These are phyloP conservation scores for Propithecus deckenii DNA, from an alignment of 2,797 vertebrate genomes.

Conservation along the genomic window DNA sequence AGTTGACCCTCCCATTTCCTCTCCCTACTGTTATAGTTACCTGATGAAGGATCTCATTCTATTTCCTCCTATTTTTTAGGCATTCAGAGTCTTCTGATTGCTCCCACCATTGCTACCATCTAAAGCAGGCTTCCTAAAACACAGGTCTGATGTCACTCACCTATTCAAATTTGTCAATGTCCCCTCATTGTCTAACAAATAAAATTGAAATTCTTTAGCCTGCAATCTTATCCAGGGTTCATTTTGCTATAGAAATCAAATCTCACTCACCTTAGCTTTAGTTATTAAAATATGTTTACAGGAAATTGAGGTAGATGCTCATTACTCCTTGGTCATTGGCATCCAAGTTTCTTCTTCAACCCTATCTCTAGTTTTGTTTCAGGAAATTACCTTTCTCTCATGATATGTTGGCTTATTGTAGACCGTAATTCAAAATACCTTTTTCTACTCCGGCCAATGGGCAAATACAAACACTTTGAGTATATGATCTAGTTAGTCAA, in stretches of 20 bases:
- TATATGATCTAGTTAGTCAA: not conserved
- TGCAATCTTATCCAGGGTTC: not conserved
- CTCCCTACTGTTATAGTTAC: not conserved
- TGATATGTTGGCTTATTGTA: not conserved
- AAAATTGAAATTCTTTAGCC: not conserved
- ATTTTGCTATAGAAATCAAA: not conserved
- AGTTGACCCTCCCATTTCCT: not conserved
- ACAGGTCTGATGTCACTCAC: not conserved
- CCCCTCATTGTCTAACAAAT: not conserved
- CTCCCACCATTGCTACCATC: not conserved
- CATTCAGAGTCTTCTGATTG: not conserved
- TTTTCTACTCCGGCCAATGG: not conserved
- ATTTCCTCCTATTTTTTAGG: not conserved
- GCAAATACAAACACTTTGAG: not conserved
- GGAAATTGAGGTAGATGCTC: not conserved
- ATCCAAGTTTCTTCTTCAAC: not conserved
- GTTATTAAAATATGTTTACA: not conserved
- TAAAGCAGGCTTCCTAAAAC: not conserved
- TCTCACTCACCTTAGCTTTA: not conserved
- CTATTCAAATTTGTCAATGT: not conserved
- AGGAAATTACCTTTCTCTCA: not conserved
- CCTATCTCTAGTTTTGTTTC: not conserved
- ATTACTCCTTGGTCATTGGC: not conserved
- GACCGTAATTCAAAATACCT: not conserved
- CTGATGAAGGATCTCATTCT: not conserved